These are phyloP conservation scores for Cranoglanis bouderius DNA, from an alignment of 2,113 vertebrate genomes.

Conservation along the genomic window DNA sequence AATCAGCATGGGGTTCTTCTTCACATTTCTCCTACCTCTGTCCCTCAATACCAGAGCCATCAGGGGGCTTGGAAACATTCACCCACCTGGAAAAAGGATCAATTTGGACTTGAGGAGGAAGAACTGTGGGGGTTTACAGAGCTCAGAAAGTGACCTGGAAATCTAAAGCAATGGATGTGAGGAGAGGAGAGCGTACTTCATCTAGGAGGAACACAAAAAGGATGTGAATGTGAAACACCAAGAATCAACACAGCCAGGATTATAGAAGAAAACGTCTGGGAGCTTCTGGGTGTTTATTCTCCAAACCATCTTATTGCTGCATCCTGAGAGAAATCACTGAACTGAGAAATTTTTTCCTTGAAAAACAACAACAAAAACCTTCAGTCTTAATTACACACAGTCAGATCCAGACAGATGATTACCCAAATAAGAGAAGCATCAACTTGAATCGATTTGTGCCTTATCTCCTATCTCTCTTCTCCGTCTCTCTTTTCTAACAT, in stretches of 20 bases:
- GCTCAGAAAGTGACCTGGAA: background rate
- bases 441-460: constrained; percentile 24
- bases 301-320: background rate
- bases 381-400: background rate
- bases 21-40: constrained; percentile 14
- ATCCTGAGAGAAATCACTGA: background rate
- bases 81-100: background rate
- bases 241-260: background rate
- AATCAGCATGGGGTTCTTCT: constrained; percentile 53
- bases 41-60: background rate
- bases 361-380: background rate
- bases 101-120: background rate
- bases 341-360: background rate
- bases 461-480: constrained; percentile 21
- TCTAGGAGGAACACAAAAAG: background rate
- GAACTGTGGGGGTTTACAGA: background rate
- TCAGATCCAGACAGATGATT: constrained; percentile 30
- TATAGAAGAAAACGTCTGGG: background rate
- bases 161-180: no score
- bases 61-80: background rate
- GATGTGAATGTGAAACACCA: background rate
- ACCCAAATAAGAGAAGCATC: constrained; percentile 23
- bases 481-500: constrained; percentile 26
- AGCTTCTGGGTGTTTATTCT: background rate
- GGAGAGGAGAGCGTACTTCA: background rate